Base-by-base conservation (phyloP, 2,888 invertebrate species). In the Lutraria lutraria region DNA sequence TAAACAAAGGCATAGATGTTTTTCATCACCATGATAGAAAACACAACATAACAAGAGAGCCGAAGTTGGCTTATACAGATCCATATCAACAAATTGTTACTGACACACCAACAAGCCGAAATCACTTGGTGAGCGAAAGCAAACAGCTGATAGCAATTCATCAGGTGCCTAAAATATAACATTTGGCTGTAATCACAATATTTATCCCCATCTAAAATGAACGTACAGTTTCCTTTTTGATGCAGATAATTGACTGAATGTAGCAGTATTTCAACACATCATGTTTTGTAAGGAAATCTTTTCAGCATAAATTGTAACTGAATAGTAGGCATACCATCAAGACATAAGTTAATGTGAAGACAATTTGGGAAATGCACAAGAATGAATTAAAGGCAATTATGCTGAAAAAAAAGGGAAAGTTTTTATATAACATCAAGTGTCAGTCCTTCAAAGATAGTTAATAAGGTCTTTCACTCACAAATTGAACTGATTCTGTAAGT, bases 21-120 rank as follows among this genome's bases (percentile, higher is more conserved):
- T 31, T 52, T 84, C 84, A 84, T 84, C 84, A 54, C 21, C 13
- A 13, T 25, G 72, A 84, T 84, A 76, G 29, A 29, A 43, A 84
- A 25, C 21, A 29, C 54, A 84, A 72, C 60, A 84, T 31, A 52
- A 76, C 31, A 53, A 84, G 72, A 72, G 76, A 72, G 25, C 81
- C 10, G 43, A 43, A 43, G 31, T 53, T 16, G 25, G 43, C 54
- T 54, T 54, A 72, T 52, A 83, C 43, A 60, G 34, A 63, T 53
- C 16, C 63, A 60, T 63, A 83, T 83, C 82, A 60, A 31, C 83
- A 83, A 60, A 68, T 68, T 68, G 68, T 83, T 83, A 83, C 68
- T 68, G 53, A 76, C 84, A 76, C 31, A 84, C 4, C 29, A 84
- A 76, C 84, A 84, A 84, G 83, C 25, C 19, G 31, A 31, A 53